Evolutionary conservation across 2,888 invertebrate species (phyloP).

Genomic region (Troilus luridus): DNA sequence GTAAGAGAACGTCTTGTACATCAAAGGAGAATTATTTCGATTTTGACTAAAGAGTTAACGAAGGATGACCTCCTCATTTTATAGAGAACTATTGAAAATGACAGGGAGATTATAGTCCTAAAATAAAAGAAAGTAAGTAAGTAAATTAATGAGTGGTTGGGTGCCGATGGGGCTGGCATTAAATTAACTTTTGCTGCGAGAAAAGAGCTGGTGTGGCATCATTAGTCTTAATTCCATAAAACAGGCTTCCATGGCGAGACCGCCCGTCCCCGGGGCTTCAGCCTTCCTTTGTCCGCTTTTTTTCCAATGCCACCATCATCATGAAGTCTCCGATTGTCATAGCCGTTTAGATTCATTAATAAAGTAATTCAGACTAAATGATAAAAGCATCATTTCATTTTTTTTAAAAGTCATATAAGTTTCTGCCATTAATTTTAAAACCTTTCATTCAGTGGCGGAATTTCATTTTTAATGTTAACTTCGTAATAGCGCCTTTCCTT

Average conservation of each 20-base stretch:
- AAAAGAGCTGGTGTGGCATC: conserved; percentile 2
- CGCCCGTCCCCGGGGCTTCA: background rate
- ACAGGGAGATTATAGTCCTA: background rate
- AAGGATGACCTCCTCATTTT: background rate
- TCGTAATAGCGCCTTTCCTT: too few species aligned
- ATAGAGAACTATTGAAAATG: background rate
- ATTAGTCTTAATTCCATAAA: conserved; percentile 22
- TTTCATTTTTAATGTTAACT: too few species aligned
- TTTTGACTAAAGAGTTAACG: background rate
- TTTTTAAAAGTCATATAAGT: background rate
- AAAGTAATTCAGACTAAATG: background rate
- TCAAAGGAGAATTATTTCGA: background rate
- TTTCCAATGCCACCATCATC: background rate
- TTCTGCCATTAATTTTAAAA: background rate
- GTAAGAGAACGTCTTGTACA: too few species aligned
- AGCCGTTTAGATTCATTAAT: background rate
- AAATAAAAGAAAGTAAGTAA: conserved; percentile 1
- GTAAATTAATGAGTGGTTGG: background rate
- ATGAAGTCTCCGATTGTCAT: background rate
- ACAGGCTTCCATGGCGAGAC: background rate
- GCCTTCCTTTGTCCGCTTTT: background rate
- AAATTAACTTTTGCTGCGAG: conserved; percentile 11
- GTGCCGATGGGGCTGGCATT: background rate
- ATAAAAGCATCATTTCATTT: background rate
- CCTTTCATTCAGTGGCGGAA: too few species aligned